These are phyloP conservation scores for Polypterus bichir DNA, from an alignment of 2,113 vertebrate genomes.

Conservation along the genomic window DNA sequence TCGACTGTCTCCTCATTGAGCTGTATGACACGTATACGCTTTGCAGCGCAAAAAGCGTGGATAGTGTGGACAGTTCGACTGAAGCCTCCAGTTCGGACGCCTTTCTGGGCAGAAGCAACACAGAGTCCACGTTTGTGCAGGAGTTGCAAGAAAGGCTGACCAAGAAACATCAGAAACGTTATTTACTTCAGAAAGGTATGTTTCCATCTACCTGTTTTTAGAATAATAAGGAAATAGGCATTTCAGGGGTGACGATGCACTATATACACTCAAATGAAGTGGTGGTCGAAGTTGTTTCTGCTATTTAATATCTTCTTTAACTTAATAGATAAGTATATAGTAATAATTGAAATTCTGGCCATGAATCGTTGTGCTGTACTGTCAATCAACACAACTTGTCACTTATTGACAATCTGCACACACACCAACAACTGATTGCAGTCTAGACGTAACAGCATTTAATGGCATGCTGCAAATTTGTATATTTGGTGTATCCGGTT, in stretches of 20 bases:
- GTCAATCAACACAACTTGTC: too few species aligned
- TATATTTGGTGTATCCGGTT: too few species aligned
- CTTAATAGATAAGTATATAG: too few species aligned
- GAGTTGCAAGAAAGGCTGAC: constrained; percentile 69
- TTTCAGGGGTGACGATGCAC: not conserved
- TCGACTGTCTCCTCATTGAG: constrained; percentile 80
- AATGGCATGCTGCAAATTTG: too few species aligned
- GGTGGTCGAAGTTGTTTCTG: too few species aligned
- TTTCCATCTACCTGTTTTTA: not conserved
- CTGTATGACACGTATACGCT: constrained; percentile 67
- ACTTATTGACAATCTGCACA: too few species aligned
- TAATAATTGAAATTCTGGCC: too few species aligned
- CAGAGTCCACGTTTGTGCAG: constrained; percentile 57
- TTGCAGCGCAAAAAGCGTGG: constrained; percentile 34
- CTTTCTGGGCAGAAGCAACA: constrained; percentile 53
- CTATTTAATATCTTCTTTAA: too few species aligned
- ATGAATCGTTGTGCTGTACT: too few species aligned
- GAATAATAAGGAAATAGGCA: not conserved
- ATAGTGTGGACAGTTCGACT: constrained; percentile 76
- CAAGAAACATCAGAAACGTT: constrained; percentile 58
- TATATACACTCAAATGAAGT: too few species aligned
- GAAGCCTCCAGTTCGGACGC: constrained; percentile 76
- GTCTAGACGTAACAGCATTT: too few species aligned
- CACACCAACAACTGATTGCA: too few species aligned
- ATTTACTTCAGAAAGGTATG: constrained; percentile 80